A percentile compares a stretch with the other conserved stretches of the same genome.
phyloP scores from a whole-genome alignment of 2,888 invertebrate genomes.

The Therioaphis trifolii region DNA sequence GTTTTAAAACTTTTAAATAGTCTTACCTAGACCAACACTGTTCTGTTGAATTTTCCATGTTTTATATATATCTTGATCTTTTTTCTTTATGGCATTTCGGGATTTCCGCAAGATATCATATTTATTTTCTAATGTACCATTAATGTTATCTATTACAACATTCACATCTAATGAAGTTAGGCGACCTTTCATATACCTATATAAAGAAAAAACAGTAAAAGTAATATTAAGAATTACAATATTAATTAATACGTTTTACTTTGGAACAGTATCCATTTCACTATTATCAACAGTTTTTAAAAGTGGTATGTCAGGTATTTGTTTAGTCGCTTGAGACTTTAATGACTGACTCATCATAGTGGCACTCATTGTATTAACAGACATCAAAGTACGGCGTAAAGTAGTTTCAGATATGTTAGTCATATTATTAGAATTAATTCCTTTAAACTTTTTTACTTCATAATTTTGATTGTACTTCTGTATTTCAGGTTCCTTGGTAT shows the following conservation, averaged over 20 bases:
- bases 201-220: no score
- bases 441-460: slow-evolving; percentile 30
- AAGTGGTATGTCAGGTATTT: slow-evolving; percentile 28
- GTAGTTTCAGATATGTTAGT: slow-evolving; percentile 24
- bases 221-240: slow-evolving; percentile 13
- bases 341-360: slow-evolving; percentile 41
- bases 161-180: slow-evolving; percentile 55
- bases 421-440: slow-evolving; percentile 35
- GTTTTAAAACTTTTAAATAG: background rate
- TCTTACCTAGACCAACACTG: slow-evolving; percentile 61
- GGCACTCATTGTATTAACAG: slow-evolving; percentile 20
- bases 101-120: slow-evolving; percentile 56
- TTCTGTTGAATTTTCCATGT: slow-evolving; percentile 64
- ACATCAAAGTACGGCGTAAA: slow-evolving; percentile 5
- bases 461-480: slow-evolving; percentile 25
- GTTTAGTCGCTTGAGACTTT: slow-evolving; percentile 41
- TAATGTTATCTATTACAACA: slow-evolving; percentile 60
- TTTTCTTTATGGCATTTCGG: slow-evolving; percentile 56
- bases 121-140: slow-evolving; percentile 60
- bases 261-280: slow-evolving; percentile 63
- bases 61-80: slow-evolving; percentile 61
- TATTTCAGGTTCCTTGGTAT: background rate
- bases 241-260: slow-evolving; percentile 41
- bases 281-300: slow-evolving; percentile 50
- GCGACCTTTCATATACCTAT: slow-evolving; percentile 64